phyloP scores from a whole-genome alignment of 2,888 invertebrate genomes.

The Leptinotarsa rubiginosa region DNA sequence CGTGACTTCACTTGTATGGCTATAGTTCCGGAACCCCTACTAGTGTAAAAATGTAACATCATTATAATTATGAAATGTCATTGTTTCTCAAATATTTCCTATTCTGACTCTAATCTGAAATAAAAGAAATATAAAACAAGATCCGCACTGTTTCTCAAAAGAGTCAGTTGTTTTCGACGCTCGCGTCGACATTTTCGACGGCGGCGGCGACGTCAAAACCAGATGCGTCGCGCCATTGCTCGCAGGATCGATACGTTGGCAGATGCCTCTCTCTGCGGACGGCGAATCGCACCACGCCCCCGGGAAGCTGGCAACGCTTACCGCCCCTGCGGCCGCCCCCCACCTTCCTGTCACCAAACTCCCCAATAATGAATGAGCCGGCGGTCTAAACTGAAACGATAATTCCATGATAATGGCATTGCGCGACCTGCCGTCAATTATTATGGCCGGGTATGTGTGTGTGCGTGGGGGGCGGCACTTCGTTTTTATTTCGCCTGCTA shows the following conservation, averaged over 20 bases:
- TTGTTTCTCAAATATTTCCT: too few relatives aligned
- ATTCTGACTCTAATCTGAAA: too few relatives aligned
- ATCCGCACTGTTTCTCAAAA: too few relatives aligned
- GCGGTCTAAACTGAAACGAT: conserved; percentile 67
- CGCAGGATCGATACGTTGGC: conserved; percentile 59
- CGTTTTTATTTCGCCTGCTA: conserved; percentile 8
- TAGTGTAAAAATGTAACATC: too few relatives aligned
- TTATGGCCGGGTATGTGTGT: conserved; percentile 44
- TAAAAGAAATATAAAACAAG: too few relatives aligned
- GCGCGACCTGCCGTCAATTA: conserved; percentile 65
- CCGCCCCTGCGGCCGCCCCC: conserved; percentile 45
- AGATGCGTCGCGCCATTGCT: conserved; percentile 58
- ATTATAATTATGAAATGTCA: too few relatives aligned
- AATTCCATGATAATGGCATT: conserved; percentile 70
- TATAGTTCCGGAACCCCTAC: too few relatives aligned
- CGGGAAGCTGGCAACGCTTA: conserved; percentile 49
- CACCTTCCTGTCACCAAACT: conserved; percentile 59
- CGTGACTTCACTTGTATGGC: too few relatives aligned
- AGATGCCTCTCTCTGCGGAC: conserved; percentile 53
- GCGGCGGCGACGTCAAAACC: conserved; percentile 29
- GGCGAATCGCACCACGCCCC: conserved; percentile 50
- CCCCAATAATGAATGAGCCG: conserved; percentile 64
- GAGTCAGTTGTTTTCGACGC: neutral
- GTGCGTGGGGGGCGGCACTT: neutral
- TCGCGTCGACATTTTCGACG: neutral